Conservation (phyloP, 2,888 invertebrate genomes). For the Apotomis betuletana region DNA sequence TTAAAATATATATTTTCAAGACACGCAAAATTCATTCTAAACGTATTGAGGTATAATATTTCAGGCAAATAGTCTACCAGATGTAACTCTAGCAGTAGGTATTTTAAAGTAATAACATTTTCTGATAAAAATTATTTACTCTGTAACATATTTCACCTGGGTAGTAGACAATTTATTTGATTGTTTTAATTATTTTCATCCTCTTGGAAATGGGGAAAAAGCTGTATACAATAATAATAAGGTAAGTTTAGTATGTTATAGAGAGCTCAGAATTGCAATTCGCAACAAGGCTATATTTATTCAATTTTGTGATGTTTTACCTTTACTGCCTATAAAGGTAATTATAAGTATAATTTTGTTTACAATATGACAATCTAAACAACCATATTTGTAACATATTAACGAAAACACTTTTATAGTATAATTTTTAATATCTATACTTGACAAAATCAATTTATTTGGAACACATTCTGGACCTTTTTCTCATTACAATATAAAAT, state of each 20-base stretch:
- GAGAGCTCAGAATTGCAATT: constrained; percentile 42
- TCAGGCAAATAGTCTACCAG: constrained; percentile 75
- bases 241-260: constrained; percentile 40
- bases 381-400: constrained; percentile 57
- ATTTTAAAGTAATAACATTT: constrained; percentile 67
- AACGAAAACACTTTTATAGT: constrained; percentile 66
- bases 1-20: constrained; percentile 76
- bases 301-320: constrained; percentile 33
- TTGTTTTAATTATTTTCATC: constrained; percentile 55
- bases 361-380: constrained; percentile 47
- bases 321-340: constrained; percentile 45
- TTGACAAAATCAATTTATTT: constrained; percentile 69
- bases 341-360: constrained; percentile 49
- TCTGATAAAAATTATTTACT: constrained; percentile 58
- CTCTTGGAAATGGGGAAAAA: constrained; percentile 57
- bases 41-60: constrained; percentile 80
- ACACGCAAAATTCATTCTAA: constrained; percentile 78
- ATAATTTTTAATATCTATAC: constrained; percentile 65
- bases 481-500: constrained; percentile 52
- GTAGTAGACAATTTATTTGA: constrained; percentile 48
- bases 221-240: constrained; percentile 21
- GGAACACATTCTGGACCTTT: constrained; percentile 78
- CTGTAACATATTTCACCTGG: constrained; percentile 58
- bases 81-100: constrained; percentile 58
- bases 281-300: constrained; percentile 36